These are phyloP conservation scores for Saccostrea cuccullata DNA, from an alignment of 1,140 invertebrate genomes.

Conservation along the genomic window DNA sequence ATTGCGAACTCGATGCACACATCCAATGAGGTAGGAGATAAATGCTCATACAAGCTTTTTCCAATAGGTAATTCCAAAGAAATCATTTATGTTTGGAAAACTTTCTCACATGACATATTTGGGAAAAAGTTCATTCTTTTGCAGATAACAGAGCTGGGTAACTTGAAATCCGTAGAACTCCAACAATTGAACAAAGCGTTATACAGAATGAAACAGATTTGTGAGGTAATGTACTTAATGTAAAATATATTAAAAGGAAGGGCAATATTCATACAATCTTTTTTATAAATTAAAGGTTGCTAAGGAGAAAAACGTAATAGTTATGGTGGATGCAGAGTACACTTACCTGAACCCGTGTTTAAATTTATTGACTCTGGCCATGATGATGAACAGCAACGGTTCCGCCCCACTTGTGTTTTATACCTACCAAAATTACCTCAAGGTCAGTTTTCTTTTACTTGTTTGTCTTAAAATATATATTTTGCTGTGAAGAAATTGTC, in stretches of 20 bases:
- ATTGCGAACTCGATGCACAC: conserved; percentile 34
- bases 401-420: conserved; percentile 95
- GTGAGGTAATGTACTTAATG: conserved; percentile 11
- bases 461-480: not conserved
- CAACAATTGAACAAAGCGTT: conserved; percentile 49
- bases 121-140: not conserved
- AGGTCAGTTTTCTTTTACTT: conserved; percentile 76
- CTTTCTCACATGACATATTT: not conserved
- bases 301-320: conserved; percentile 91
- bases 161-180: not conserved
- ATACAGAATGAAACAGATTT: conserved; percentile 39
- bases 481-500: not conserved
- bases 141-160: conserved; percentile 11
- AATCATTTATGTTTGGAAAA: not conserved
- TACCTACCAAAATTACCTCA: conserved; percentile 99
- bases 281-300: conserved; percentile 83
- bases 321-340: conserved; percentile 99
- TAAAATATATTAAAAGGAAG: no score
- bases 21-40: conserved; percentile 28
- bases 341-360: conserved; percentile 99
- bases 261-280: no score
- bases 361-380: conserved; percentile 91
- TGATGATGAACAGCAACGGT: conserved; percentile 94
- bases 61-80: no score
- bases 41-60: not conserved